Conservation (phyloP, 2,888 invertebrate species). For the Disparrhopalites patrizii region DNA sequence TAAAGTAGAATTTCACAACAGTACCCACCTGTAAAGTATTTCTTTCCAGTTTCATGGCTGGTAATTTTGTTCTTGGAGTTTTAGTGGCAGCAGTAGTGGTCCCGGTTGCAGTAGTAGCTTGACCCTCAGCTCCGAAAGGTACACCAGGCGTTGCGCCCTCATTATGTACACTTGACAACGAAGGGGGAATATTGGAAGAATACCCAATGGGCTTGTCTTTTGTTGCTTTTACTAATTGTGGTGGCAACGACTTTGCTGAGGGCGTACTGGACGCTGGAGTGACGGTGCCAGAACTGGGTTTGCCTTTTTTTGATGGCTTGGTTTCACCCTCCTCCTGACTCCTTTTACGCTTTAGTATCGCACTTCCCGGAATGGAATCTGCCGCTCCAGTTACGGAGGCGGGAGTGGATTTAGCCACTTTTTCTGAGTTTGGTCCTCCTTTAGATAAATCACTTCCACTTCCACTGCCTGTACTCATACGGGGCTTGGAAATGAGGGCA, state of each 20-base stretch:
- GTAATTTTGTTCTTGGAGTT: conserved; percentile 3
- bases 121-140: background rate
- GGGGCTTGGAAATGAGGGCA: conserved; percentile 2
- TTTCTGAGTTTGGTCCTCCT: background rate
- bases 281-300: background rate
- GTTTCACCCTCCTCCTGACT: conserved; percentile 11
- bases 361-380: conserved; percentile 2
- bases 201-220: background rate
- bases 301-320: conserved; percentile 10
- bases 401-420: background rate
- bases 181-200: background rate
- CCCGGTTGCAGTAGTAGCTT: background rate
- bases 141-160: background rate
- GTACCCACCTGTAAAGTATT: background rate
- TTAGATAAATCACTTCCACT: conserved; percentile 13
- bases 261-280: background rate
- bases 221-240: background rate
- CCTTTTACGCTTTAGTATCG: conserved; percentile 20
- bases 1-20: background rate
- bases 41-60: conserved; percentile 16
- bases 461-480: conserved; percentile 20
- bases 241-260: conserved; percentile 5
- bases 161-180: no score
- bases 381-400: no score
- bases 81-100: background rate